A percentile compares a stretch with the other conserved stretches of the same genome.
Evolutionary conservation across 2,797 vertebrate species (phyloP).

Genomic region (Champsocephalus gunnari): DNA sequence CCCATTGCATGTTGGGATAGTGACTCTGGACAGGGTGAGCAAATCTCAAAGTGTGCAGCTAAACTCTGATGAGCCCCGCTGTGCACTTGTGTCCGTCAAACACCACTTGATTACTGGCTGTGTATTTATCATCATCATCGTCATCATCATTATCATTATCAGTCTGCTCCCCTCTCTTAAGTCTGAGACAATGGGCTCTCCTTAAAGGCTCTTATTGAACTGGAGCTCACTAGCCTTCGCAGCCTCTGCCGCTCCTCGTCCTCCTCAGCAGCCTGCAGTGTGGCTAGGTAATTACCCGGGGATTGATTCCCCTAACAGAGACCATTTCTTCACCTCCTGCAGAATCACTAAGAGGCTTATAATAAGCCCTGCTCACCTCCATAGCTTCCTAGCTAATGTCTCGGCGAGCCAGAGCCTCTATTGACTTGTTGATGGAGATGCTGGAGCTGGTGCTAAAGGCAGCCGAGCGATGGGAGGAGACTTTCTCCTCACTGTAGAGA

Average conservation of each 20-base stretch:
- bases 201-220: slow-evolving; percentile 77
- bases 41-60: slow-evolving; percentile 31
- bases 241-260: slow-evolving; percentile 52
- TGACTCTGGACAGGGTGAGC: slow-evolving; percentile 32
- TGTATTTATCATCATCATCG: slow-evolving; percentile 78
- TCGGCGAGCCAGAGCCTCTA: slow-evolving; percentile 66
- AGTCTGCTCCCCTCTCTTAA: slow-evolving; percentile 74
- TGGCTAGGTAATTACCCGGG: slow-evolving; percentile 76
- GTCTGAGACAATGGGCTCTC: slow-evolving; percentile 77
- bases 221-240: slow-evolving; percentile 56
- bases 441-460: slow-evolving; percentile 64
- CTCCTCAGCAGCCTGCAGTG: slow-evolving; percentile 65
- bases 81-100: slow-evolving; percentile 73
- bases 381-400: slow-evolving; percentile 77
- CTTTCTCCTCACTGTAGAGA: slow-evolving; percentile 39
- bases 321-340: slow-evolving; percentile 81
- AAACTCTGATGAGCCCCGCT: slow-evolving; percentile 73
- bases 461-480: slow-evolving; percentile 52
- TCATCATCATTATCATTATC: slow-evolving; percentile 67
- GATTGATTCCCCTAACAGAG: slow-evolving; percentile 79
- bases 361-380: slow-evolving; percentile 82
- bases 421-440: slow-evolving; percentile 85
- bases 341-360: slow-evolving; percentile 83
- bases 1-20: slow-evolving; percentile 53
- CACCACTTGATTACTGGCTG: slow-evolving; percentile 77